Conservation (phyloP, 37 sponge, comb jelly and placozoan genomes). For the Aplysina aerophoba region DNA sequence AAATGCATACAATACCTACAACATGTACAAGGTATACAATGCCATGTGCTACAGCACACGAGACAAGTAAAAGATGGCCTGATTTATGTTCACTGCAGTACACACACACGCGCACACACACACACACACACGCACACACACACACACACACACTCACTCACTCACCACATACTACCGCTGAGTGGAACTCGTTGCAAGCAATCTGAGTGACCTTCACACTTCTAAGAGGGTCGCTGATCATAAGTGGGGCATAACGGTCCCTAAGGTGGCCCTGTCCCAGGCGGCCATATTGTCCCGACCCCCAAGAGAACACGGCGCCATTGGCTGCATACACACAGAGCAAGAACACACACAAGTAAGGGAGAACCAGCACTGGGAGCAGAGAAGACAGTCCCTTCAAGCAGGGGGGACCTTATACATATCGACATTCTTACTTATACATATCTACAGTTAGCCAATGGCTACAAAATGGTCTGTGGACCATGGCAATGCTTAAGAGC, state of each 20-base stretch:
- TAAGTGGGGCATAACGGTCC: constrained; percentile 86
- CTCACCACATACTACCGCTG: constrained; percentile 84
- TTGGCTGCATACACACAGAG: constrained; percentile 30
- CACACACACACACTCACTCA: constrained; percentile 12
- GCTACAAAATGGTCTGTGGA: too few species aligned
- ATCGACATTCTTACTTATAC: too few species aligned
- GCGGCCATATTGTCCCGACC: constrained; percentile 84
- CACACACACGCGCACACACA: constrained; percentile 15
- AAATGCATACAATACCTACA: too few species aligned
- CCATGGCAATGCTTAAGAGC: too few species aligned
- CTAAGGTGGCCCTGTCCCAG: constrained; percentile 91
- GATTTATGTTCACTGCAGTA: too few species aligned
- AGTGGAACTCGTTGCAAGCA: constrained; percentile 83
- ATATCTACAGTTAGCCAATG: too few species aligned
- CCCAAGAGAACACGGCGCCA: constrained; percentile 92
- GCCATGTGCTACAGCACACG: too few species aligned
- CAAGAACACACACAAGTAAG: neutral
- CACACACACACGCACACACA: constrained; percentile 23
- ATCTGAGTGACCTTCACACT: constrained; percentile 62
- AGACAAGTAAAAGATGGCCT: too few species aligned
- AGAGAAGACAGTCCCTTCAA: too few species aligned
- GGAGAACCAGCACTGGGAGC: too few species aligned
- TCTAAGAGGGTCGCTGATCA: constrained; percentile 72
- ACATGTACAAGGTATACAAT: too few species aligned
- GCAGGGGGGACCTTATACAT: too few species aligned